phyloP scores from a whole-genome alignment of 2,113 vertebrate genomes.

The Vimba vimba region DNA sequence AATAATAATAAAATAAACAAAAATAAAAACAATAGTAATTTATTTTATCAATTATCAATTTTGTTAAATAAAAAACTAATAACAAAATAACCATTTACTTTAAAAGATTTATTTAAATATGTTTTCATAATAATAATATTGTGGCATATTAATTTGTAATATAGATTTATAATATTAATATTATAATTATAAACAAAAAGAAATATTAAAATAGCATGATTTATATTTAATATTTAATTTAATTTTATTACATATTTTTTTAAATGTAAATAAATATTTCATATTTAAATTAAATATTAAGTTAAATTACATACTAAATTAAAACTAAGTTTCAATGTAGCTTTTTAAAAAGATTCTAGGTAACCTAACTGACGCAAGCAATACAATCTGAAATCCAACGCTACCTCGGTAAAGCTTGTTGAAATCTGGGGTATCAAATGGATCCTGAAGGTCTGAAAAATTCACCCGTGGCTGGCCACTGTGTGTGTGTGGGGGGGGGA shows the following conservation, averaged over 20 bases:
- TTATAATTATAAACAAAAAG: neutral
- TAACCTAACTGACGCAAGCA: neutral
- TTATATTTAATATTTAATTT: neutral
- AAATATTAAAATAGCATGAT: neutral
- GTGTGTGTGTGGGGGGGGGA: conserved; percentile 41
- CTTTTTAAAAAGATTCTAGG: neutral
- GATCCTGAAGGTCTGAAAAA: conserved; percentile 87
- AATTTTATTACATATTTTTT: neutral
- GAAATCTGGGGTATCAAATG: conserved; percentile 91
- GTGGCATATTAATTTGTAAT: neutral
- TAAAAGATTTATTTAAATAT: neutral
- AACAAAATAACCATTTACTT: neutral
- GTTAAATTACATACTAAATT: neutral
- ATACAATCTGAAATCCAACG: conserved; percentile 23
- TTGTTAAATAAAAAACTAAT: neutral
- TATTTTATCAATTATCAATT: neutral
- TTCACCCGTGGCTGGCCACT: conserved; percentile 83
- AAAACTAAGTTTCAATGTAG: neutral
- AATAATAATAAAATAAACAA: neutral
- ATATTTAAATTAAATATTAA: too few species aligned
- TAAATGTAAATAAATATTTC: neutral
- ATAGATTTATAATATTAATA: neutral
- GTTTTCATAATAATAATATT: neutral
- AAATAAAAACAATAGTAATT: neutral
- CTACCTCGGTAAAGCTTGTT: conserved; percentile 93